phyloP scores from a whole-genome alignment of 2,888 invertebrate genomes.

The Phortica magna region DNA sequence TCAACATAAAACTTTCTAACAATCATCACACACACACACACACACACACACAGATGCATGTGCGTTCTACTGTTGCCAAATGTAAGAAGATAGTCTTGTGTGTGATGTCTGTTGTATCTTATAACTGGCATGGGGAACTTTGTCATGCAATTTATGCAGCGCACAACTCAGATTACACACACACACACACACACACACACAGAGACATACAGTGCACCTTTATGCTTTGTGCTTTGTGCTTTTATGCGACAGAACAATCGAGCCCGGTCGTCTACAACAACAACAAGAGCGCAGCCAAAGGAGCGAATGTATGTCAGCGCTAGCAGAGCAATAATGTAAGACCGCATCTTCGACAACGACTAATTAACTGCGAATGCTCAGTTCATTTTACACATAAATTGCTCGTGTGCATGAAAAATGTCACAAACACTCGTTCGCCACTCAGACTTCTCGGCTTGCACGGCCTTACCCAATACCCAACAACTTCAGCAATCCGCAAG shows the following conservation, averaged over 20 bases:
- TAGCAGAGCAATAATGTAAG: neutral
- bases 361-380: constrained; percentile 49
- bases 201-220: neutral
- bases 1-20: constrained; percentile 29
- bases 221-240: neutral
- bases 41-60: neutral
- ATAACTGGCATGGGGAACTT: constrained; percentile 45
- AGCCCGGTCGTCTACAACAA: neutral
- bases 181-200: neutral
- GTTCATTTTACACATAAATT: constrained; percentile 30
- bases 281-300: neutral
- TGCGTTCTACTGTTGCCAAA: constrained; percentile 8
- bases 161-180: constrained; percentile 59
- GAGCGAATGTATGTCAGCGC: constrained; percentile 18
- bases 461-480: neutral
- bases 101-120: constrained; percentile 1
- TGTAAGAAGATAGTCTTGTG: constrained; percentile 17
- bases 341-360: constrained; percentile 10
- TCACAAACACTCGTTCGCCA: constrained; percentile 24
- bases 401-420: constrained; percentile 38
- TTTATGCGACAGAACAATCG: neutral
- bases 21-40: neutral
- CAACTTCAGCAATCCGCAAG: neutral
- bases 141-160: constrained; percentile 63
- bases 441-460: neutral